These are phyloP conservation scores for Flabesymbios commensalis DNA, from an alignment of 2,888 invertebrate species.

Conservation along the genomic window DNA sequence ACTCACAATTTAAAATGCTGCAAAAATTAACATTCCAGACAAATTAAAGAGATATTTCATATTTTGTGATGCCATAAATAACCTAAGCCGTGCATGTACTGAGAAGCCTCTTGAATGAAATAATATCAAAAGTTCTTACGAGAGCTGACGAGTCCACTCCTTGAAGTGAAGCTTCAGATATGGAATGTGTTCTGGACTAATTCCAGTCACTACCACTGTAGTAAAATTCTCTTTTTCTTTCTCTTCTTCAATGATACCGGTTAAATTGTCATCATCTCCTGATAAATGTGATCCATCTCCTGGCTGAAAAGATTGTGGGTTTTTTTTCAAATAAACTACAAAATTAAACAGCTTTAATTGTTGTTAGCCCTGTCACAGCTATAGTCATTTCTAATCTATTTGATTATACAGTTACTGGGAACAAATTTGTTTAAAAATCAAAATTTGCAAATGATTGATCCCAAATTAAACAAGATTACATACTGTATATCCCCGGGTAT, in stretches of 20 bases:
- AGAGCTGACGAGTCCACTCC: slow-evolving; percentile 56
- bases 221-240: slow-evolving; percentile 52
- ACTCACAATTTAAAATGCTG: background rate
- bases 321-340: too few relatives aligned
- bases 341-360: too few relatives aligned
- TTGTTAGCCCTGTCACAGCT: too few relatives aligned
- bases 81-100: too few relatives aligned
- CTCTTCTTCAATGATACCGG: slow-evolving; percentile 49
- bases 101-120: too few relatives aligned
- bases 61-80: background rate
- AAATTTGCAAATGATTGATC: too few relatives aligned
- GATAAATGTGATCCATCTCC: slow-evolving; percentile 52
- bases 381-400: too few relatives aligned
- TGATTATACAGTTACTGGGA: too few relatives aligned
- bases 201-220: slow-evolving; percentile 54
- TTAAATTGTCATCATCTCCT: slow-evolving; percentile 49
- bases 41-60: background rate
- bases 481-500: too few relatives aligned
- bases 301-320: slow-evolving; percentile 48
- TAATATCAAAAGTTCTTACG: too few relatives aligned
- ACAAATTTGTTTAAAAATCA: too few relatives aligned
- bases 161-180: slow-evolving; percentile 52
- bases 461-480: too few relatives aligned
- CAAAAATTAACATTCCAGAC: background rate
- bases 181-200: slow-evolving; percentile 50